Conservation (phyloP, 2,888 invertebrate genomes). For the Ypsolopha scabrella region DNA sequence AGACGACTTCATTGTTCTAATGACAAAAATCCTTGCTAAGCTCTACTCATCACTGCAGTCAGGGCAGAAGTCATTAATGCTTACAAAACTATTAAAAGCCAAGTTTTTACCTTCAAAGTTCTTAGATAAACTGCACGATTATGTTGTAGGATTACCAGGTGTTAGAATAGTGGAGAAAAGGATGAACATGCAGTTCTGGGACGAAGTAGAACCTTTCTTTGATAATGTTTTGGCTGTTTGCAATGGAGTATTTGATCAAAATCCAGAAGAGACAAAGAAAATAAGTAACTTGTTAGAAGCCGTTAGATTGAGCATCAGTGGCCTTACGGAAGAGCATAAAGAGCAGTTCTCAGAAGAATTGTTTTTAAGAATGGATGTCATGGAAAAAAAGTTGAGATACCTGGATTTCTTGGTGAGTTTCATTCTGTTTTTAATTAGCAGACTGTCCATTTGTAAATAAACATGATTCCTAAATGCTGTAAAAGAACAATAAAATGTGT, state of each 20-base stretch:
- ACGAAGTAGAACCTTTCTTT: conserved; percentile 48
- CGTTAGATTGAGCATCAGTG: conserved; percentile 36
- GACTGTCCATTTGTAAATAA: too few species aligned
- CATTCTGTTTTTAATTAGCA: too few species aligned
- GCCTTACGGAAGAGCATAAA: conserved; percentile 39
- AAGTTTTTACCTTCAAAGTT: conserved; percentile 43
- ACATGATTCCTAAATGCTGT: too few species aligned
- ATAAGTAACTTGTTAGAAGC: conserved; percentile 35
- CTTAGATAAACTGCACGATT: conserved; percentile 34
- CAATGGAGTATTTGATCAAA: conserved; percentile 38
- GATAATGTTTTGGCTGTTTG: conserved; percentile 32
- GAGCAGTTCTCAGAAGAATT: conserved; percentile 59
- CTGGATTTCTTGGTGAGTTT: conserved; percentile 24
- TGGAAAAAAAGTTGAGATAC: conserved; percentile 23
- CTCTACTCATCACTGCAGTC: conserved; percentile 39
- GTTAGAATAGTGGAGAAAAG: conserved; percentile 46
- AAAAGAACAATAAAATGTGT: too few species aligned
- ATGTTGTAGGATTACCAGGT: conserved; percentile 33
- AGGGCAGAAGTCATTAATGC: conserved; percentile 40
- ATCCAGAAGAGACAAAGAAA: conserved; percentile 23
- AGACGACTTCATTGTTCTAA: conserved; percentile 57
- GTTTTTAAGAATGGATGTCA: conserved; percentile 27
- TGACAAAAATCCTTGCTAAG: conserved; percentile 49
- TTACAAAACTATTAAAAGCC: conserved; percentile 26
- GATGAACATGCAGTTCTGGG: conserved; percentile 51